phyloP scores from a whole-genome alignment of 2,888 invertebrate genomes.

The Trissonchulus sp. region DNA sequence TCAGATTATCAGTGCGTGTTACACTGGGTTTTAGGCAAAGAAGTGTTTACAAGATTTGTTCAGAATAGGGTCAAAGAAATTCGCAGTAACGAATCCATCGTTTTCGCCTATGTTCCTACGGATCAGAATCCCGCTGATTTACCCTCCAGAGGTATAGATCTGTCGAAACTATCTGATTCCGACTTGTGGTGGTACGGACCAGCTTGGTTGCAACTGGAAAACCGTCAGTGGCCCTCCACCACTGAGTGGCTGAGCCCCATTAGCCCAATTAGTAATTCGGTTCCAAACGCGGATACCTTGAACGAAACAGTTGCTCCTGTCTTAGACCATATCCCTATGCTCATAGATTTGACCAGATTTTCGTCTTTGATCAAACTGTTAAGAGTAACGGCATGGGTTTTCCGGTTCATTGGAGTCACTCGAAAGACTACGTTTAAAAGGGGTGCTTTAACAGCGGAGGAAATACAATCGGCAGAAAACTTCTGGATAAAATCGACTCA shows the following conservation, averaged over 20 bases:
- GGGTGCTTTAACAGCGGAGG: not conserved
- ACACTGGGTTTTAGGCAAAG: constrained; percentile 35
- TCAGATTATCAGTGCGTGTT: constrained; percentile 37
- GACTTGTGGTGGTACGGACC: constrained; percentile 43
- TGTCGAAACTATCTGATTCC: constrained; percentile 28
- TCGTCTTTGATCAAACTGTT: not conserved
- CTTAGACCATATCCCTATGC: not conserved
- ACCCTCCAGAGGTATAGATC: constrained; percentile 37
- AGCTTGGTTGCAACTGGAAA: constrained; percentile 37
- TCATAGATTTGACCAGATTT: not conserved
- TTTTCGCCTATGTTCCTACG: constrained; percentile 40
- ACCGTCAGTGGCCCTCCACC: too few relatives aligned
- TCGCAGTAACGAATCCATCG: constrained; percentile 29
- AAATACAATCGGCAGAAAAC: not conserved
- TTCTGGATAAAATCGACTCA: not conserved
- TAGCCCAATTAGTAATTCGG: too few relatives aligned
- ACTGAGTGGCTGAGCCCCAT: too few relatives aligned
- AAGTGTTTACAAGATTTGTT: constrained; percentile 34
- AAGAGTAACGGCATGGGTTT: not conserved
- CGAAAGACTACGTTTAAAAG: not conserved
- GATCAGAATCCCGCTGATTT: constrained; percentile 45
- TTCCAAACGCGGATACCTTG: too few relatives aligned
- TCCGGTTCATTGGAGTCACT: not conserved
- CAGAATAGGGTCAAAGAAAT: constrained; percentile 41
- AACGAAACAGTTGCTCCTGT: not conserved